Conservation (phyloP, 1,140 invertebrate genomes). For the Cotesia vestalis region DNA sequence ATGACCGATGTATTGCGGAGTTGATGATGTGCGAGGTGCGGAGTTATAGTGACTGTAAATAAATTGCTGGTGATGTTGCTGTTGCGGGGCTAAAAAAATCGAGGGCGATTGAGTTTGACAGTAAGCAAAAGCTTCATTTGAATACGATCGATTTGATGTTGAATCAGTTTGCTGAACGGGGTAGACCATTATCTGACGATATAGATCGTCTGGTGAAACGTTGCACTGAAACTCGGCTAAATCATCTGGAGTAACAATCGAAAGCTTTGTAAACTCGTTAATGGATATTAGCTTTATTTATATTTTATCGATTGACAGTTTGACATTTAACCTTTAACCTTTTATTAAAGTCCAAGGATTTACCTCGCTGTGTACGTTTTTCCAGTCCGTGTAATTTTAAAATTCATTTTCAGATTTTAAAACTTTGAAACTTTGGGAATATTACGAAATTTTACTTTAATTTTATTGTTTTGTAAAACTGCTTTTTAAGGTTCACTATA, state of each 20-base stretch:
- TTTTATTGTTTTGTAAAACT: too few relatives aligned
- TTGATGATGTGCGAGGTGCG: conserved; percentile 45
- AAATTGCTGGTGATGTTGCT: conserved; percentile 52
- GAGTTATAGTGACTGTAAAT: conserved; percentile 54
- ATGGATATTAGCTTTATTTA: neutral
- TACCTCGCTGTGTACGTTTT: conserved; percentile 2
- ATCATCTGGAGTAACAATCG: conserved; percentile 12
- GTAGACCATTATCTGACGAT: conserved; percentile 25
- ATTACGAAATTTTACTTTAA: too few relatives aligned
- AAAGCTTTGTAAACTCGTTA: neutral
- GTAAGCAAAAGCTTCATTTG: conserved; percentile 43
- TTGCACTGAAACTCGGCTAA: neutral
- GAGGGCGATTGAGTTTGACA: conserved; percentile 40
- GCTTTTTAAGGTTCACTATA: too few relatives aligned
- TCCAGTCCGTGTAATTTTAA: too few relatives aligned
- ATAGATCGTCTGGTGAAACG: neutral
- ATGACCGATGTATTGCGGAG: conserved; percentile 48
- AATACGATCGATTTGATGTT: conserved; percentile 47
- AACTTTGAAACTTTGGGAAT: too few relatives aligned
- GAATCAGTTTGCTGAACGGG: conserved; percentile 13
- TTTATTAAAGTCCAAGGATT: conserved; percentile 10
- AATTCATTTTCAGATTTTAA: conserved; percentile 1
- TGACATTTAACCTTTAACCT: conserved; percentile 29
- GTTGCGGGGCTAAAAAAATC: conserved; percentile 38
- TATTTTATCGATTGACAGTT: conserved; percentile 20